Evolutionary conservation across 2,113 vertebrate genomes (phyloP), one percentile per base, ranked within the genome.

Genomic region (Anolis sagrei): DNA sequence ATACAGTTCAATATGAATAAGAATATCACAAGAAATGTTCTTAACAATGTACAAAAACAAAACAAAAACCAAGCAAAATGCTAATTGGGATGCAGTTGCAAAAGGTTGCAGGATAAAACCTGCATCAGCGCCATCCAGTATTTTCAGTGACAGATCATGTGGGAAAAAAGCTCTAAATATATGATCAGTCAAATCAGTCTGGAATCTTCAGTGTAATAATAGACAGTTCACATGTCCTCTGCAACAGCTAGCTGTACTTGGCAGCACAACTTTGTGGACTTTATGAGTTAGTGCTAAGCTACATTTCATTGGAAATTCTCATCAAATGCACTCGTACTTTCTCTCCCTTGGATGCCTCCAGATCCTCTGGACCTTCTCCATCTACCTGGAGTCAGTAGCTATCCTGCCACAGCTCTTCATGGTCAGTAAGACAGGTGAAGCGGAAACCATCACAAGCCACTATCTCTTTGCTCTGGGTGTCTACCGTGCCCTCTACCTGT

Each of bases 281-380:
- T 80, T 34, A 74, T 64, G 68, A 27, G 21, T 39, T 49, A 25
- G 7, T 29, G 58, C 58, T 64, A 66, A 13, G 7, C 9, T 54
- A 5, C 44, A 8, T 62, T 76, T 84, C 61, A 16, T 86, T 54
- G 66, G 69, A 74, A 80, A 80, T 80, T 27, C 8, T 29, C 75
- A 21, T 64, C 13, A 36, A 10, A 62, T 49, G 7, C 44, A 80
- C n/a, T 64, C 27, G 21, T 54, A 1, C 51, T 77, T 1, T 80
- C 70, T 66, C 25, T 62, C 0, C 61, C 27, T 49, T 74, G 27
- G 16, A 49, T 36, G 39, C 7, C 73, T 8, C 7, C 90, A 96
- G 96, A 95, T 96, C 84, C 91, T 96, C 87, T 96, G 95, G 95
- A 96, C 95, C 10, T 96, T 96, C 89, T 96, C 95, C 78, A 95